Conservation (phyloP, 2,797 vertebrate species). For the Rousettus madagascariensis region DNA sequence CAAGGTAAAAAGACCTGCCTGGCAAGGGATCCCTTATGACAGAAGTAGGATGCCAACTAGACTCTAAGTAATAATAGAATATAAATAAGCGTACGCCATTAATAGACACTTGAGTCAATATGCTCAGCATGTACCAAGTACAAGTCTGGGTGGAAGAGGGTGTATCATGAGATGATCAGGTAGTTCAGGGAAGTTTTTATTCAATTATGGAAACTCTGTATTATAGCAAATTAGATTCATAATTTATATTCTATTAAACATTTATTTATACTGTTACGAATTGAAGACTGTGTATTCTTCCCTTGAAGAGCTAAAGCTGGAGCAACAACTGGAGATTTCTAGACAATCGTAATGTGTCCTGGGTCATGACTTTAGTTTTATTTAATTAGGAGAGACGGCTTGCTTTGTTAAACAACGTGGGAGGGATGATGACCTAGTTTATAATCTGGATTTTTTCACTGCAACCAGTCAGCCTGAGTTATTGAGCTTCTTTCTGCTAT, state of each 20-base stretch:
- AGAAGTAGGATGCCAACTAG: not conserved
- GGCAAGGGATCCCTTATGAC: not conserved
- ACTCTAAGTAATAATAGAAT: not conserved
- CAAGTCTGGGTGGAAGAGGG: not conserved
- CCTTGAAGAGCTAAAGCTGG: not conserved
- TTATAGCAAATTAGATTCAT: not conserved
- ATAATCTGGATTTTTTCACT: not conserved
- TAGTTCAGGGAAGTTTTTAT: not conserved
- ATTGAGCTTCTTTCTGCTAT: not conserved
- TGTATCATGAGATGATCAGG: not conserved
- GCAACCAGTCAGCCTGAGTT: not conserved
- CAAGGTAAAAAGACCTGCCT: not conserved
- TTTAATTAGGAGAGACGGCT: not conserved
- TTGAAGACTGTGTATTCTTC: not conserved
- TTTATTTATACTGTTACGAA: not conserved
- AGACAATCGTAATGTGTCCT: not conserved
- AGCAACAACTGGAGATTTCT: not conserved
- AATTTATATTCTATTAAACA: not conserved
- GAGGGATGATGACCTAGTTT: not conserved
- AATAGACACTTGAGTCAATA: not conserved
- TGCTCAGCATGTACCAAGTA: not conserved
- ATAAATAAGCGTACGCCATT: not conserved
- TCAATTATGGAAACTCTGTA: not conserved
- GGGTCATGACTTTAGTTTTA: not conserved
- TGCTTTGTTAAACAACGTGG: not conserved